Conservation (phyloP, 2,888 invertebrate species). For the Agrochola lota region DNA sequence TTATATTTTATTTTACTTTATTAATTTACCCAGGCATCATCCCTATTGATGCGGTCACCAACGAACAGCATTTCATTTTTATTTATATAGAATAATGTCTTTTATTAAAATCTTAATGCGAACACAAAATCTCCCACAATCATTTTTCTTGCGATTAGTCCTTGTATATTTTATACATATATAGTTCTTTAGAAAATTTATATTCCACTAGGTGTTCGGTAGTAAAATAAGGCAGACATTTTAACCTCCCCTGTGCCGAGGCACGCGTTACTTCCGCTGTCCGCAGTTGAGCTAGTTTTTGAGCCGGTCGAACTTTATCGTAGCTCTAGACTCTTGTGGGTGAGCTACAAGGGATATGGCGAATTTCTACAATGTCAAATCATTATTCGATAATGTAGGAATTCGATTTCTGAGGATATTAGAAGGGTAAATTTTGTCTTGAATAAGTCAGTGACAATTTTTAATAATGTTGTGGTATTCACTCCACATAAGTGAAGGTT, state of each 20-base stretch:
- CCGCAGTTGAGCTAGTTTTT: conserved; percentile 22
- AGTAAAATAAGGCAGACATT: conserved; percentile 13
- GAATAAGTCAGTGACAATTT: background rate
- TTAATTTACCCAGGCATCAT: no score
- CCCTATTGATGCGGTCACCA: background rate
- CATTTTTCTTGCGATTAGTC: background rate
- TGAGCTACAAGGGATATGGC: background rate
- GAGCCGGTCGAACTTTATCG: conserved; percentile 14
- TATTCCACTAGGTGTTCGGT: background rate
- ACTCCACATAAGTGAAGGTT: background rate
- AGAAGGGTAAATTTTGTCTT: no score
- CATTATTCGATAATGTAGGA: no score
- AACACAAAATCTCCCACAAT: background rate
- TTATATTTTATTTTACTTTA: no score
- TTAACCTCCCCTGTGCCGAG: conserved; percentile 10
- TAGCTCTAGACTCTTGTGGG: background rate
- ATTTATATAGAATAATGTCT: no score
- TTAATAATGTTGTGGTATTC: background rate
- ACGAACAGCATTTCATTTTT: background rate
- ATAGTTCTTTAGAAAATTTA: background rate
- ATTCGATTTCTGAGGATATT: background rate
- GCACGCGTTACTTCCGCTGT: conserved; percentile 10
- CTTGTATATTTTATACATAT: background rate
- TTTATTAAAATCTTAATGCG: background rate
- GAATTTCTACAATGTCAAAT: background rate